A percentile compares a stretch with the other conserved stretches of the same genome.
Conservation (phyloP, 2,113 vertebrate species). For the Mormyrus lacerda region DNA sequence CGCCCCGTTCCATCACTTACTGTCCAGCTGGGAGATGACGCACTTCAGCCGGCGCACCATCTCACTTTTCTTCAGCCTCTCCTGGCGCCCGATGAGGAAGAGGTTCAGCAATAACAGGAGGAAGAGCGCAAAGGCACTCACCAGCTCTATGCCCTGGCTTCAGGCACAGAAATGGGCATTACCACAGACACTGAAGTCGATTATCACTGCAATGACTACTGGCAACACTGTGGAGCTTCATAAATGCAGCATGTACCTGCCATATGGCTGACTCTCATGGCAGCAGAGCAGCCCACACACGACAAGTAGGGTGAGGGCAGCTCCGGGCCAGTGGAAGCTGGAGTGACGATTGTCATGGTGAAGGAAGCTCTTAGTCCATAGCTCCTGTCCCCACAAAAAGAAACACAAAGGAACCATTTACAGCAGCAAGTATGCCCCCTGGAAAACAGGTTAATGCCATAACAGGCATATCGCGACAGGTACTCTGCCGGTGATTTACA, state of each 20-base stretch:
- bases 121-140: constrained; percentile 77
- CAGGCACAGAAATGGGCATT: constrained; percentile 23
- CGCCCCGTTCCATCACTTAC: constrained; percentile 51
- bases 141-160: constrained; percentile 82
- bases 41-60: constrained; percentile 76
- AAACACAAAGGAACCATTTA: not conserved
- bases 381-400: constrained; percentile 58
- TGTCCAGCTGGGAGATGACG: constrained; percentile 77
- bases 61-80: constrained; percentile 76
- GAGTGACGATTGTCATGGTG: constrained; percentile 88
- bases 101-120: constrained; percentile 82
- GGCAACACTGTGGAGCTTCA: not conserved
- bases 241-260: constrained; percentile 65
- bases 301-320: constrained; percentile 79
- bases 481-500: not conserved
- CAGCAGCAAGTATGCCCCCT: not conserved
- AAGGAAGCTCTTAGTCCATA: constrained; percentile 79
- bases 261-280: constrained; percentile 80
- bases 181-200: not conserved
- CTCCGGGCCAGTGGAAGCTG: constrained; percentile 93
- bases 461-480: not conserved
- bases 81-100: constrained; percentile 77
- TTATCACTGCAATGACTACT: not conserved
- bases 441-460: not conserved
- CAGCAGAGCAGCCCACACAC: constrained; percentile 80